Percentiles rank a stretch among this genome's conserved stretches.
Evolutionary conservation across 2,113 vertebrate genomes (phyloP).

Genomic region (Coryphaenoides rupestris): DNA sequence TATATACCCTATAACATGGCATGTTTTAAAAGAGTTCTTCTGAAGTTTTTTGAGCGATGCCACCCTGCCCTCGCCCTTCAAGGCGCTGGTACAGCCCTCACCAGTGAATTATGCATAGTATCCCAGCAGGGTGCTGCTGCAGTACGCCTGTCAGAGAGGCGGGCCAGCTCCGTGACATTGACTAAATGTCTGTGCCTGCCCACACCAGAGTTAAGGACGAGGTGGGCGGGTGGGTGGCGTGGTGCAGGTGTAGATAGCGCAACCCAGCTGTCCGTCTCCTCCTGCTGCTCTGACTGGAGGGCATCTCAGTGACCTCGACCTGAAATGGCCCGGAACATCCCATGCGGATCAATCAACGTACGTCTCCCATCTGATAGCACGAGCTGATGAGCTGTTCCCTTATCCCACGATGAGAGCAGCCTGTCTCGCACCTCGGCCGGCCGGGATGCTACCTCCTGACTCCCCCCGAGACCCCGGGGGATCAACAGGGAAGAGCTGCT

Average conservation of each 20-base stretch:
- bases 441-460: not conserved
- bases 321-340: too few relatives aligned
- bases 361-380: not conserved
- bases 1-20: not conserved
- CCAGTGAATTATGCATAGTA: too few relatives aligned
- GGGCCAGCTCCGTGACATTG: constrained; percentile 8
- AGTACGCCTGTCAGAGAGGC: not conserved
- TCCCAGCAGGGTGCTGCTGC: too few relatives aligned
- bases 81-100: constrained; percentile 10
- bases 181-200: too few relatives aligned
- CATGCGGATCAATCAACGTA: not conserved
- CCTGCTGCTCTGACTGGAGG: too few relatives aligned
- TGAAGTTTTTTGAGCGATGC: constrained; percentile 4
- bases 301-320: too few relatives aligned
- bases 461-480: not conserved
- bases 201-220: too few relatives aligned
- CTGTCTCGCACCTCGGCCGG: not conserved
- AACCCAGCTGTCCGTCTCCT: too few relatives aligned
- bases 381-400: constrained; percentile 1
- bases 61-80: not conserved
- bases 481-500: not conserved
- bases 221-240: too few relatives aligned
- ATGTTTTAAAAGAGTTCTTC: not conserved
- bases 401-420: not conserved
- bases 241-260: too few relatives aligned